These are phyloP conservation scores for Apamea epomidion DNA, from an alignment of 2,888 invertebrate species.

Conservation along the genomic window DNA sequence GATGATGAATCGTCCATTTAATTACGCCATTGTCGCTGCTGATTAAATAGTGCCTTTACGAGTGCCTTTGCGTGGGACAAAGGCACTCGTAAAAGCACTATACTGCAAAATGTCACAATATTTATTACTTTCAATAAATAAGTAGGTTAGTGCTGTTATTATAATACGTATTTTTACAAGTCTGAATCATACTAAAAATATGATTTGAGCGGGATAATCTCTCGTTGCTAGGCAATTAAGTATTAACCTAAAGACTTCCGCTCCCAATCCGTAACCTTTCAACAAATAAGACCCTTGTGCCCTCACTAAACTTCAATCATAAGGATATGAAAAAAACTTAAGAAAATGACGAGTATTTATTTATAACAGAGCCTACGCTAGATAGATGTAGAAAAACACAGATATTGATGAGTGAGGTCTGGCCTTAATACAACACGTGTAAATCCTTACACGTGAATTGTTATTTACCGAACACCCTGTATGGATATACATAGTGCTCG, in stretches of 20 bases:
- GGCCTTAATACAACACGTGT: slow-evolving; percentile 1
- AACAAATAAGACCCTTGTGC: slow-evolving; percentile 26
- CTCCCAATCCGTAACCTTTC: slow-evolving; percentile 26
- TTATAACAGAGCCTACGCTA: neutral
- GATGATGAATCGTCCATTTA: neutral
- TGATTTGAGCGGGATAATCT: neutral
- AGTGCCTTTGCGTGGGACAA: no score
- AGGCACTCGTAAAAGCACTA: neutral
- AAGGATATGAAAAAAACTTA: slow-evolving; percentile 12
- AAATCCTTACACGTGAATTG: neutral
- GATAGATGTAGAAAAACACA: neutral
- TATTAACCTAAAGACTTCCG: neutral
- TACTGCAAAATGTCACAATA: neutral
- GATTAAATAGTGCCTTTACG: neutral
- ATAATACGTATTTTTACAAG: neutral
- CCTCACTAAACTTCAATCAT: slow-evolving; percentile 31
- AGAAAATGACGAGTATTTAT: neutral
- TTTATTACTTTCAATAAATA: slow-evolving; percentile 3
- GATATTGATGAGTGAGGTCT: slow-evolving; percentile 1
- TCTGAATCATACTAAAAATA: neutral
- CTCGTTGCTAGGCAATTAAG: slow-evolving; percentile 31
- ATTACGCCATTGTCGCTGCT: neutral
- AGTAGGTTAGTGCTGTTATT: no score
- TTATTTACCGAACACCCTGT: no score
- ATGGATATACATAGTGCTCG: neutral